Base-by-base conservation (phyloP, 2,113 vertebrate species). In the Neolamprologus variostigma region DNA sequence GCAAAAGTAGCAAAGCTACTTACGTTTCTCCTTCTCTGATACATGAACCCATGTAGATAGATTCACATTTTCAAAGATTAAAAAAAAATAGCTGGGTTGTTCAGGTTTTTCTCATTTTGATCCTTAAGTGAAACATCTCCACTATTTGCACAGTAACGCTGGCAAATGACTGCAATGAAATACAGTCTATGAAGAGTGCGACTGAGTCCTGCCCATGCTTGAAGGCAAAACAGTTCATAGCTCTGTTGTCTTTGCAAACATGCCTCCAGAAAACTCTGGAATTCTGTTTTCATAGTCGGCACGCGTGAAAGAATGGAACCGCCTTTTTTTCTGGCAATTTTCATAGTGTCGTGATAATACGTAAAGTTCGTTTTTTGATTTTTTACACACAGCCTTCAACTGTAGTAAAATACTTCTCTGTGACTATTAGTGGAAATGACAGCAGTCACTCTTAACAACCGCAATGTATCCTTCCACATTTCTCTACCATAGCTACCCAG, bases 281-380 rank as follows among this genome's bases (percentile, higher is more conserved):
- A 33, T 63, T 7, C 59, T 42, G 12, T 71, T 42, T 71, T 42
- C n/a, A 71, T 42, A 14, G 37, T 21, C 3, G 0, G 12, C 12
- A 0, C 3, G 0, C 1, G 1, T 3, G n/a, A 71, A 9, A 42
- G 2, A 71, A 42, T 71, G 35, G 35, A 40, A 3, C 0, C 19
- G 10, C 61, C 19, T 37, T 66, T 37, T 0, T 66, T 37, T 37
- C 61, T 66, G 17, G 2, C 17, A 66, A 40, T 1, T 68, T 68
- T 71, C 35, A 9, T 0, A 11, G 17, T 35, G 61, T 8, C 0
- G 33, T 12, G 61, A 3, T 66, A 66, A 66, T 2, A 66, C 4
- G 4, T 66, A 37, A 66, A 66, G 61, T n/a, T 66, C 0, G 4
- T 37, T 35, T 1, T 66, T 3, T 66, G 31, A 33, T 66, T 66